Evolutionary conservation across 2,797 vertebrate genomes (phyloP).

Genomic region (Schizopygopsis malacanthus): DNA sequence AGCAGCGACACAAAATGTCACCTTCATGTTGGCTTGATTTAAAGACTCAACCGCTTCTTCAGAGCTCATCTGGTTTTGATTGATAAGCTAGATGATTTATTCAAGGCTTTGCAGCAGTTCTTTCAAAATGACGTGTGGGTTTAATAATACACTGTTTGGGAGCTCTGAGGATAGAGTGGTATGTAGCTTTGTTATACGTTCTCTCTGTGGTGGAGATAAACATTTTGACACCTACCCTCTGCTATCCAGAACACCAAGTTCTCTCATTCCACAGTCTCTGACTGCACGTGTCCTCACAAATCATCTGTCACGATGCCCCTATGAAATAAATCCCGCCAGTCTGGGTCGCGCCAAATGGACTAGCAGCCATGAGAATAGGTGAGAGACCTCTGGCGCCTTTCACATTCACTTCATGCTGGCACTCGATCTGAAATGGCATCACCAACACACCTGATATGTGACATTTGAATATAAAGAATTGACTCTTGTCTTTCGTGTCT

Average conservation of each 20-base stretch:
- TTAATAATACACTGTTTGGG: slow-evolving; percentile 33
- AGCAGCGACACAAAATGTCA: slow-evolving; percentile 31
- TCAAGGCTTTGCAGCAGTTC: slow-evolving; percentile 13
- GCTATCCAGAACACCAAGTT: slow-evolving; percentile 35
- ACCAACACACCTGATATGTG: neutral
- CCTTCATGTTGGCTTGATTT: slow-evolving; percentile 27
- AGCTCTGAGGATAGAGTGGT: slow-evolving; percentile 16
- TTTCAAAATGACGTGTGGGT: slow-evolving; percentile 10
- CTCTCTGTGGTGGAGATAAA: neutral
- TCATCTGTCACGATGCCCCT: slow-evolving; percentile 50
- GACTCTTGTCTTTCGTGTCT: neutral
- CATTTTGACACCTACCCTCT: slow-evolving; percentile 40
- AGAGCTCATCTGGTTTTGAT: slow-evolving; percentile 26
- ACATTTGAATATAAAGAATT: neutral
- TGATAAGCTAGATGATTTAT: slow-evolving; percentile 27
- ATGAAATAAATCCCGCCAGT: slow-evolving; percentile 39
- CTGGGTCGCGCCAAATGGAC: slow-evolving; percentile 53
- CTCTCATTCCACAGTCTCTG: slow-evolving; percentile 41
- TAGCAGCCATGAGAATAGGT: slow-evolving; percentile 46
- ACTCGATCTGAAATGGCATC: neutral
- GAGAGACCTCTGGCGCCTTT: slow-evolving; percentile 54
- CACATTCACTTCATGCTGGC: slow-evolving; percentile 31
- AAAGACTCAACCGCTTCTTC: neutral
- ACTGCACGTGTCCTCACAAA: slow-evolving; percentile 49
- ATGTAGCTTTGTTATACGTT: slow-evolving; percentile 22